Evolutionary conservation across 2,888 invertebrate species (phyloP), one percentile per base, ranked within the genome.

Genomic region (Iphiclides podalirius): DNA sequence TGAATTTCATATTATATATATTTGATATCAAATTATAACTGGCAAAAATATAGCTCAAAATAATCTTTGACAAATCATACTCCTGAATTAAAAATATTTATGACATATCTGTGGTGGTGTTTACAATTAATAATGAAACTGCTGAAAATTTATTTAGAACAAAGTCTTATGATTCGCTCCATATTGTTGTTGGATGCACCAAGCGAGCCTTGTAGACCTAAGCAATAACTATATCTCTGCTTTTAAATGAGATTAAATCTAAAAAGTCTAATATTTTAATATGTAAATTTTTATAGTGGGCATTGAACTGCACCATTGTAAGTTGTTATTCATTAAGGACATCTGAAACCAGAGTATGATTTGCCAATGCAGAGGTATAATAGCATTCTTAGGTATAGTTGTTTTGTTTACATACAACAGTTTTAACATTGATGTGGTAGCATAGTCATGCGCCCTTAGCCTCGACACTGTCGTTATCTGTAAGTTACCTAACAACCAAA

Each of bases 401-500:
- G 44, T 50, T 61, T 56, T 52, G 41, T 55, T 53, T 51, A 52
- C 44, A 54, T 47, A 14, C n/a, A 9, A 15, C 57, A 57, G 52
- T 56, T 52, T 52, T 35, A 20, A 51, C 59, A 59, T 66, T 69
- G 72, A 64, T 72, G 62, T 72, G 72, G 46, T 64, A 58, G 68
- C 64, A 61, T 60, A 59, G 61, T 53, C 56, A 57, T 42, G 52
- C 33, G 23, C 59, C 46, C 59, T 64, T 66, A 59, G 54, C 50
- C 52, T 52, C 33, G 11, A 47, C 47, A 39, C 60, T 55, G 57
- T 55, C 46, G 54, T 52, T 51, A 61, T 64, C 75, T 66, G 54
- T 71, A 70, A 85, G 87, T 87, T 87, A 87, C 87, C 87, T 76
- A 70, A 70, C 73, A 61, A 78, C 87, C 87, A 87, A 87, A 87